Evolutionary conservation across 2,888 invertebrate species (phyloP), one percentile per base, ranked within the genome.

Genomic region (Bombyx huttoni): DNA sequence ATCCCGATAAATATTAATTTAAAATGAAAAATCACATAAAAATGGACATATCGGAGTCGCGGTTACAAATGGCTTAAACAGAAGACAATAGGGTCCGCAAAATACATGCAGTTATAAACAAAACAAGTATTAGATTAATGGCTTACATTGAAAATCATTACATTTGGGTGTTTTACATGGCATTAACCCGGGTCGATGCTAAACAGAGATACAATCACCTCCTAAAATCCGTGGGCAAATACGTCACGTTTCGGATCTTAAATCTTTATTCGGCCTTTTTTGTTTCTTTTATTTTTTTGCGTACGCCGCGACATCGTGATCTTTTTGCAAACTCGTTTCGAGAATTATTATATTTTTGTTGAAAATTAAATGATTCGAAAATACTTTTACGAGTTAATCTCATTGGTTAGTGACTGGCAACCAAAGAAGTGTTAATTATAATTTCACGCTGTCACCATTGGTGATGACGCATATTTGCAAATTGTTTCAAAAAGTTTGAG

Each of bases 111-210:
- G 62, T 67, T 59, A 60, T 57, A 60, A 58, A 56, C 61, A 69
- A 73, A 71, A 73, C 66, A 68, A 67, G 68, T 65, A 59, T 58
- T 61, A 70, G 70, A 79, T 74, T 71, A 71, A 70, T 73, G 67
- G 56, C 58, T 59, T 55, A 59, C 61, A 71, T 68, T 61, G 47
- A 24, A 60, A 76, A 70, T 63, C 69, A 58, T 60, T 67, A 70
- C 64, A 64, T 65, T 56, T 51, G 49, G 46, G 14, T 53, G 46
- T 75, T 78, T 73, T 69, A 40, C 75, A 81, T 80, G 67, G 53
- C 68, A 64, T 75, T 78, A 76, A 68, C 70, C 70, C 65, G 58
- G 50, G 52, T 51, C 40, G 57, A 52, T 58, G 75, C 62, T 75
- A 75, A 72, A 64, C 62, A 67, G 61, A 59, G 54, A 74, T 70